Base-by-base conservation (phyloP, 2,888 invertebrate species). In the Drosophila prostipennis region DNA sequence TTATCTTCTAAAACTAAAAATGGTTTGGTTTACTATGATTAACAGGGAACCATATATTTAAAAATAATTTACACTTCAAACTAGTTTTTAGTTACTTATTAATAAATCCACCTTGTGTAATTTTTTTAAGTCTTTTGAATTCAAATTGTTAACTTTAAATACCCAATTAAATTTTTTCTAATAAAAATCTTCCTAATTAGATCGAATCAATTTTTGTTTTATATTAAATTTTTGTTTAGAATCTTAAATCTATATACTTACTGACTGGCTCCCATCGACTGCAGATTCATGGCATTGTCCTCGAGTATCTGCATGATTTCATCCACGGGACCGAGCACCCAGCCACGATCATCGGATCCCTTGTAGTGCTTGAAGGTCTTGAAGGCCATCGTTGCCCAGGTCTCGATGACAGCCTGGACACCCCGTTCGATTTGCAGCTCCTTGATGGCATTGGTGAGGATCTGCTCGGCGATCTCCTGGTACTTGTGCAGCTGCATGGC, bases 381-480 rank as follows among this genome's bases (percentile, higher is more conserved):
- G 88, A 96, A 96, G 37, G 92, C 81, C 90, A 95, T 94, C 8
- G 76, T 91, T 0, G 93, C 93, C 96, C 96, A 96, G 0, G 94
- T 94, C 32, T 96, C 96, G 57, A 95, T 94, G 0, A 98, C 95
- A 52, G 97, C 96, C 85, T 95, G 95, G 0, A 98, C 96, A 13
- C 96, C 96, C 77, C 95, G 96, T 91, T 98, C 98, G 82, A 98
- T 98, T n/a, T 95, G 94, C 87, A 98, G 92, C 91, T 98, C 98
- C 93, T 98, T 98, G 73, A 96, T 95, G 34, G 98, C 98, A 90
- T 96, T 96, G 76, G 95, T 96, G 29, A 98, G 96, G 59, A 98
- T 98, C 89, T 95, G 95, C 80, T 96, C 96, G 39, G 97, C 97
- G 5, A 96, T 95, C 0, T 97, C 91, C 90, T 96, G 95, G 89